Percentiles rank a stretch among this genome's conserved stretches.
phyloP scores from a whole-genome alignment of 2,797 vertebrate species.

The Sardinella longiceps region DNA sequence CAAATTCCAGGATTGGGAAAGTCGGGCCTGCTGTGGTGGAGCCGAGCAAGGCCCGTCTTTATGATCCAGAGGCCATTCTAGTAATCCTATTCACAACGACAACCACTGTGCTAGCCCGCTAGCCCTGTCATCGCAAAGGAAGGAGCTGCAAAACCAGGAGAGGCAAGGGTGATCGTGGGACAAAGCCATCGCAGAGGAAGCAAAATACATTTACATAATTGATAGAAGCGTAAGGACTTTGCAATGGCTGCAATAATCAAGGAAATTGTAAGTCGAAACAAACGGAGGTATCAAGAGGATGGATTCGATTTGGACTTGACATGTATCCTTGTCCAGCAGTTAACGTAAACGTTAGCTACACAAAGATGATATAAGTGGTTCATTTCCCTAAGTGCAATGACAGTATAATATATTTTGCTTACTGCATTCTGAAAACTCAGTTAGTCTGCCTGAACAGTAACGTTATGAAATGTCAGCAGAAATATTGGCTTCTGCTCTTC shows the following conservation, averaged over 20 bases:
- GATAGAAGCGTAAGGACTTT: slow-evolving; percentile 64
- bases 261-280: slow-evolving; percentile 99
- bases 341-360: slow-evolving; percentile 9
- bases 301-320: slow-evolving; percentile 99
- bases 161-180: slow-evolving; percentile 44
- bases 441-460: background rate
- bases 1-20: slow-evolving; percentile 72
- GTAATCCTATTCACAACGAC: slow-evolving; percentile 72
- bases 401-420: background rate
- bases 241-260: slow-evolving; percentile 99
- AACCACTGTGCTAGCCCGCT: slow-evolving; percentile 52
- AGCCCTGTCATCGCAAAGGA: slow-evolving; percentile 59
- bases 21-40: slow-evolving; percentile 79
- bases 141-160: slow-evolving; percentile 57
- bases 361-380: background rate
- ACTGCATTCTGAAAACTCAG: background rate
- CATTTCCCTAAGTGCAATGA: background rate
- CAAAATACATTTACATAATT: slow-evolving; percentile 37
- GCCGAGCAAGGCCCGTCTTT: slow-evolving; percentile 77
- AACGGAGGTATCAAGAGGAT: slow-evolving; percentile 99
- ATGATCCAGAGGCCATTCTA: slow-evolving; percentile 77
- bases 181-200: slow-evolving; percentile 44
- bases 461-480: background rate
- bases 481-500: background rate
- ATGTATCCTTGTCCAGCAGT: slow-evolving; percentile 86